These are phyloP conservation scores for Drosophila sechellia DNA, from an alignment of 1,140 invertebrate species.

Conservation along the genomic window DNA sequence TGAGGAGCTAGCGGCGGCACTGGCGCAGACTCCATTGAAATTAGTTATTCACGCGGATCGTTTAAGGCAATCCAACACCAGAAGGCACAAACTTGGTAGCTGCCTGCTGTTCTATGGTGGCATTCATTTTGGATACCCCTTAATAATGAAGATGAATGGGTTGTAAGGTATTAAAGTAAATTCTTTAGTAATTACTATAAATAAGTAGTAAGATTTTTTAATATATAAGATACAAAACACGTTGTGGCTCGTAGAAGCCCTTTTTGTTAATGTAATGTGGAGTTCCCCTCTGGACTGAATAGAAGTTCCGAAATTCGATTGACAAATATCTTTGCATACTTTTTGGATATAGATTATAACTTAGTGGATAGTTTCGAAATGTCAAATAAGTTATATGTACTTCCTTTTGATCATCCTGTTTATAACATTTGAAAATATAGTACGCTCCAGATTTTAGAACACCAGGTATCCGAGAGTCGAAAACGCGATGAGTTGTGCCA, in stretches of 20 bases:
- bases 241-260: no score
- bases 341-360: not conserved
- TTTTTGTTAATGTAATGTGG: not conserved
- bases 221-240: no score
- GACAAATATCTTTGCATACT: not conserved
- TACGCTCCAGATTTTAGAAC: not conserved
- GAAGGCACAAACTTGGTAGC: constrained; percentile 45
- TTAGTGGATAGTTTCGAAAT: not conserved
- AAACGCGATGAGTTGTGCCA: not conserved
- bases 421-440: not conserved
- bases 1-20: constrained; percentile 56
- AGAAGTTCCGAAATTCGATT: not conserved
- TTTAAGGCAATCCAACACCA: constrained; percentile 83
- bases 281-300: not conserved
- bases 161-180: not conserved
- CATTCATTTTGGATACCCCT: constrained; percentile 26
- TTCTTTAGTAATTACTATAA: no score
- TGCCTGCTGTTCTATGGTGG: constrained; percentile 34
- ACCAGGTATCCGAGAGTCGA: constrained; percentile 5
- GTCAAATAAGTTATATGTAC: no score
- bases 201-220: no score
- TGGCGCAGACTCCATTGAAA: constrained; percentile 76
- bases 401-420: no score
- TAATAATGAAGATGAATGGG: not conserved
- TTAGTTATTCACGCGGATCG: constrained; percentile 83